phyloP scores from a whole-genome alignment of 1,140 invertebrate genomes.

The Delia radicum region DNA sequence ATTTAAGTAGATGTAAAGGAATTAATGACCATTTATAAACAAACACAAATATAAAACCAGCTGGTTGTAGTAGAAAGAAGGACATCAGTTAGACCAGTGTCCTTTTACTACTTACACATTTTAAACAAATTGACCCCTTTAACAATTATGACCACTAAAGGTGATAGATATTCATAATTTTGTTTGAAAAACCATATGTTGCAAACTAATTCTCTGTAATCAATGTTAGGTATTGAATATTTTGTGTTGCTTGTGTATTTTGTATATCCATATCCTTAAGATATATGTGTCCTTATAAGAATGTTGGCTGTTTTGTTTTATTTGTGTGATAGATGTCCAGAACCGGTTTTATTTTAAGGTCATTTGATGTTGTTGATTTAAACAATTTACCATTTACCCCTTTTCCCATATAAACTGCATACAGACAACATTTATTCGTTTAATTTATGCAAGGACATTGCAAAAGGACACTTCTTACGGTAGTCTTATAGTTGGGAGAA shows the following conservation, averaged over 20 bases:
- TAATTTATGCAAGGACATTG: slow-evolving; percentile 56
- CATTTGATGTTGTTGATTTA: slow-evolving; percentile 1
- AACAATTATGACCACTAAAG: not conserved
- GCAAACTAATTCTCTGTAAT: too few relatives aligned
- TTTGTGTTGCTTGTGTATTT: too few relatives aligned
- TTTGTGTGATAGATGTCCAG: slow-evolving; percentile 37
- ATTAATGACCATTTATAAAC: not conserved
- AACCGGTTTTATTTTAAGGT: slow-evolving; percentile 42
- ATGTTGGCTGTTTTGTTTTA: not conserved
- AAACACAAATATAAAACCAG: not conserved
- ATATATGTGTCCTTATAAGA: not conserved
- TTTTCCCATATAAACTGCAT: slow-evolving; percentile 28
- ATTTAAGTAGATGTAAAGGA: not conserved
- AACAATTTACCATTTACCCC: slow-evolving; percentile 14
- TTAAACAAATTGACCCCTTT: not conserved
- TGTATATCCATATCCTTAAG: not conserved
- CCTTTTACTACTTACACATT: not conserved
- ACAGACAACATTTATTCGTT: not conserved
- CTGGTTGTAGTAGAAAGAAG: not conserved
- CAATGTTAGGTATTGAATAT: not conserved
- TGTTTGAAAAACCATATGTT: too few relatives aligned
- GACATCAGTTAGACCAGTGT: not conserved
- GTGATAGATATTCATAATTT: not conserved
- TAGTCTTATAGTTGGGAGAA: not conserved
- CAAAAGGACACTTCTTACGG: slow-evolving; percentile 49